phyloP scores from a whole-genome alignment of 2,113 vertebrate species.

The Lophochroa leadbeateri region DNA sequence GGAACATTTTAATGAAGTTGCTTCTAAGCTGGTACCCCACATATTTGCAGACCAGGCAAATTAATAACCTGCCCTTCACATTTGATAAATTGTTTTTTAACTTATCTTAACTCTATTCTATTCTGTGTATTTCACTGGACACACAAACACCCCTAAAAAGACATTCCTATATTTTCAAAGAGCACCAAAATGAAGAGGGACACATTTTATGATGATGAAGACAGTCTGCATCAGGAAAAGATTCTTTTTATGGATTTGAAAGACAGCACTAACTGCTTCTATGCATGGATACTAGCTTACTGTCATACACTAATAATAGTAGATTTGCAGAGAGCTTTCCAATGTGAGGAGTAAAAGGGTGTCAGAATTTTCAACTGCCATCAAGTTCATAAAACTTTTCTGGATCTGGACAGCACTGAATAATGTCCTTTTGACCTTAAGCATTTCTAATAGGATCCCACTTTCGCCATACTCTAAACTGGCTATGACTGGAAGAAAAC shows the following conservation, averaged over 20 bases:
- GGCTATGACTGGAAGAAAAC: not conserved
- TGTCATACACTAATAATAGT: accelerated
- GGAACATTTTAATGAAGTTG: slow-evolving; percentile 14
- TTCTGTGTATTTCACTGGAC: not conserved
- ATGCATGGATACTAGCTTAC: not conserved
- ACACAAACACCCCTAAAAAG: not conserved
- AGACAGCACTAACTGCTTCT: not conserved
- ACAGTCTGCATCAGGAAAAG: not conserved
- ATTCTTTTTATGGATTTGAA: not conserved
- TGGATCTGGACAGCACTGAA: not conserved
- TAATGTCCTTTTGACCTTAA: not conserved
- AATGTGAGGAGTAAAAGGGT: not conserved
- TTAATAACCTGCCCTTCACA: not conserved
- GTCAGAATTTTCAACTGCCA: not conserved
- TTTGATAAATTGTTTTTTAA: not conserved
- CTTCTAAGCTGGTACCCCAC: not conserved
- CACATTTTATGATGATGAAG: not conserved
- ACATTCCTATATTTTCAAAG: not conserved
- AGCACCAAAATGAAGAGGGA: not conserved
- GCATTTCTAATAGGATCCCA: not conserved
- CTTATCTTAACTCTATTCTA: not conserved
- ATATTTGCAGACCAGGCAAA: not conserved
- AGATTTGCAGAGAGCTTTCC: not conserved
- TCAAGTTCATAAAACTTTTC: not conserved
- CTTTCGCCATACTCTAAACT: not conserved